These are phyloP conservation scores for Grammomys dolichurus DNA, from an alignment of 2,113 vertebrate species.

Conservation along the genomic window DNA sequence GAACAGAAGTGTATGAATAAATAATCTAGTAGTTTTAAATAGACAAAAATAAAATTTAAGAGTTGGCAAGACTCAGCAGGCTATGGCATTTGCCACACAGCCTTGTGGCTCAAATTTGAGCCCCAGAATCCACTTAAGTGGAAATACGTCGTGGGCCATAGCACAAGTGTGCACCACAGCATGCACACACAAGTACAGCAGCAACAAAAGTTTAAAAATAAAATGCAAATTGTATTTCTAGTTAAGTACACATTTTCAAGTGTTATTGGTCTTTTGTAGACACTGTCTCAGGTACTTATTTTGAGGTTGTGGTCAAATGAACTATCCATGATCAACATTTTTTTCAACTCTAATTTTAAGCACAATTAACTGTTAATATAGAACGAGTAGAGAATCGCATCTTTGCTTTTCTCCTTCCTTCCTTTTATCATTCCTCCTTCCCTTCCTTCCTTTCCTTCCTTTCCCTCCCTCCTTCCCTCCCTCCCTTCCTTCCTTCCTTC, in stretches of 20 bases:
- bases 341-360: slow-evolving; percentile 25
- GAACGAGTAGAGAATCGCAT: not conserved
- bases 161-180: not conserved
- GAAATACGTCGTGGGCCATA: not conserved
- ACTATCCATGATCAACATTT: not conserved
- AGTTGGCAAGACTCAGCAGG: not conserved
- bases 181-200: not conserved
- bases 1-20: slow-evolving; percentile 5
- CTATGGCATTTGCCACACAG: not conserved
- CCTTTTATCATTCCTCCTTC: not conserved
- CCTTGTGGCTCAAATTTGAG: not conserved
- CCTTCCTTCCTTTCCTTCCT: not conserved
- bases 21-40: slow-evolving; percentile 49
- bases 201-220: not conserved
- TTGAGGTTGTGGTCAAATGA: not conserved
- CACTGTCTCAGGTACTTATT: not conserved
- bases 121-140: not conserved
- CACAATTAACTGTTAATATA: slow-evolving; percentile 10
- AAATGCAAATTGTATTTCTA: slow-evolving; percentile 27
- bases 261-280: not conserved
- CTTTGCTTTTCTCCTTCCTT: not conserved
- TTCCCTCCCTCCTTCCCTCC: not conserved
- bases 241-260: slow-evolving; percentile 28
- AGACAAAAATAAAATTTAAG: slow-evolving; percentile 47
- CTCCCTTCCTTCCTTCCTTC: not conserved